Conservation (phyloP, 2,797 vertebrate genomes). For the Oceanodroma leucorhoa region DNA sequence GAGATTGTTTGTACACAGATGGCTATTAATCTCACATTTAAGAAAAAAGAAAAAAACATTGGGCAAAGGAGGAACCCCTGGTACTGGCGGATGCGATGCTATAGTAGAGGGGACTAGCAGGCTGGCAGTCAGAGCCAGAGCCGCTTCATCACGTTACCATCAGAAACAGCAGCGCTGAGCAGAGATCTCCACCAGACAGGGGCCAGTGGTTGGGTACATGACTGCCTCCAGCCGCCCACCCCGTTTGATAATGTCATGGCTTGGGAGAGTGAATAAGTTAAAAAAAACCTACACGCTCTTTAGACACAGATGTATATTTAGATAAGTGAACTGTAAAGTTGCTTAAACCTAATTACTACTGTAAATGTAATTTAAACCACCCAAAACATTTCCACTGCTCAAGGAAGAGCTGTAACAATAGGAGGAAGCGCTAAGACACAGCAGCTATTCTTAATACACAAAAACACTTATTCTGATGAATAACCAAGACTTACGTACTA, state of each 20-base stretch:
- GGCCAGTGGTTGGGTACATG: fast-evolving
- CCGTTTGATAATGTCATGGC: fast-evolving
- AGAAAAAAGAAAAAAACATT: neutral
- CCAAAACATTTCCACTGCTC: conserved; percentile 21
- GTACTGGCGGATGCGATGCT: neutral
- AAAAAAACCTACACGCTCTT: neutral
- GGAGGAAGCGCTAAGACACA: conserved; percentile 37
- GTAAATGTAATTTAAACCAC: conserved; percentile 30
- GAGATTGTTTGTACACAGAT: neutral
- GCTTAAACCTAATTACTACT: conserved; percentile 12
- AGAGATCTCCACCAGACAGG: neutral
- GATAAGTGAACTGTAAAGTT: conserved; percentile 2
- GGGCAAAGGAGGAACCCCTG: neutral
- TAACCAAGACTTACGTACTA: conserved; percentile 21
- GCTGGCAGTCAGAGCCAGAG: neutral
- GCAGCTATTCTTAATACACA: conserved; percentile 42
- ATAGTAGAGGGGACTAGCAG: neutral
- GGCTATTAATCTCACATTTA: neutral
- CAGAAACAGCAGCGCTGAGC: neutral
- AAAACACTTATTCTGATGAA: conserved; percentile 44
- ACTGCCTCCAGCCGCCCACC: neutral
- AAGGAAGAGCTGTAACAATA: conserved; percentile 60
- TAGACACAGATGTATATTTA: neutral
- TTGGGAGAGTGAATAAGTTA: neutral
- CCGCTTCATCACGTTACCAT: fast-evolving